A percentile compares a stretch with the other conserved stretches of the same genome.
phyloP scores from a whole-genome alignment of 2,888 invertebrate species.

The Siphlonurus alternatus region DNA sequence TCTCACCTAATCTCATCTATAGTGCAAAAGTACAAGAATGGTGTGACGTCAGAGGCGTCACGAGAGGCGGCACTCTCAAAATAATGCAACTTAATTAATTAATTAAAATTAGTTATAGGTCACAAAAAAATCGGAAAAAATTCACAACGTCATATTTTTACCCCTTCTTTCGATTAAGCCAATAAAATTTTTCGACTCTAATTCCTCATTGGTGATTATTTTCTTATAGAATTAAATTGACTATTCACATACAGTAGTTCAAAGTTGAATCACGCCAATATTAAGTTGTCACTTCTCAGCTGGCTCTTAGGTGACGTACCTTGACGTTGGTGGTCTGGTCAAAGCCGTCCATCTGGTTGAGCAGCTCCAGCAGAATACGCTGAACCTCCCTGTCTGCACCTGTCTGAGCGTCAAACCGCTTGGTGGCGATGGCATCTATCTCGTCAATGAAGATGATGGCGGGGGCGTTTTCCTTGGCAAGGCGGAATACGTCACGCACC shows the following conservation, averaged over 20 bases:
- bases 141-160: no score
- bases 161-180: no score
- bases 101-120: no score
- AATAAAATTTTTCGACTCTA: no score
- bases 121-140: no score
- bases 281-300: background rate
- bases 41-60: no score
- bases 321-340: slow-evolving; percentile 99
- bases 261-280: background rate
- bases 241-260: no score
- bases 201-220: no score
- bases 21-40: no score
- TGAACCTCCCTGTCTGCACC: slow-evolving; percentile 98
- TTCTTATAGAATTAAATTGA: background rate
- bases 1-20: no score
- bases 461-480: slow-evolving; percentile 98
- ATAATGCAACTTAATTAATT: no score
- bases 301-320: slow-evolving; percentile 28
- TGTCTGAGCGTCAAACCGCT: slow-evolving; percentile 96
- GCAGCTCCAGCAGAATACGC: slow-evolving; percentile 84
- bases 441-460: slow-evolving; percentile 99
- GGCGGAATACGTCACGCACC: slow-evolving; percentile 97
- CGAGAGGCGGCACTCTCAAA: no score
- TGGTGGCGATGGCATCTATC: slow-evolving; percentile 99
- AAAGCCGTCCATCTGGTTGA: slow-evolving; percentile 99